phyloP scores from a whole-genome alignment of 2,113 vertebrate genomes.

The Triplophysa tibetana region DNA sequence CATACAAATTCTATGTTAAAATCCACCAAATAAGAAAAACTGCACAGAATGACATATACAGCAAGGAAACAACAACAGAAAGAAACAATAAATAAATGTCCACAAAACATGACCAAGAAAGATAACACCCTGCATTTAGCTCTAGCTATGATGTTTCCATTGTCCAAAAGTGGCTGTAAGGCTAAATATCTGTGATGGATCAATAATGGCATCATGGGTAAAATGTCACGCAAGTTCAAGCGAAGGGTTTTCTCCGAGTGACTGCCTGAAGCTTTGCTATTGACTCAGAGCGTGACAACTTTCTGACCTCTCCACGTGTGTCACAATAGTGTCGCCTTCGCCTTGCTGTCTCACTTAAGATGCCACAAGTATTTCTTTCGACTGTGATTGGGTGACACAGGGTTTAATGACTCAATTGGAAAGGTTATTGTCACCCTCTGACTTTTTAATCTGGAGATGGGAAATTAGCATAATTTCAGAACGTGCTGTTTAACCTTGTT shows the following conservation, averaged over 20 bases:
- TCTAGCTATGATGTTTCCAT: conserved; percentile 8
- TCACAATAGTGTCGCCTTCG: conserved; percentile 62
- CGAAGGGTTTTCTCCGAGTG: conserved; percentile 32
- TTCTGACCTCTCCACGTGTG: conserved; percentile 52
- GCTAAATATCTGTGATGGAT: conserved; percentile 39
- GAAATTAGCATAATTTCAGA: conserved; percentile 67
- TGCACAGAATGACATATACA: not conserved
- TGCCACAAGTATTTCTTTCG: conserved; percentile 31
- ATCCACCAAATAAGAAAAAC: too few species aligned
- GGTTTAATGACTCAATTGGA: conserved; percentile 61
- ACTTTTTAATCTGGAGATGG: conserved; percentile 64
- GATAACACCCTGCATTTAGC: not conserved
- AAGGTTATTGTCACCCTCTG: conserved; percentile 65
- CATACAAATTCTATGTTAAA: too few species aligned
- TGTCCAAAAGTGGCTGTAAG: conserved; percentile 21
- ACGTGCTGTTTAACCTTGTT: conserved; percentile 63
- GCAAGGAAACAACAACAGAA: conserved; percentile 33
- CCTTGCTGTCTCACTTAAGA: conserved; percentile 46
- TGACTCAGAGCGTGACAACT: conserved; percentile 45
- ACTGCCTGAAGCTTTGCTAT: conserved; percentile 36
- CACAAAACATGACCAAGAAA: conserved; percentile 18
- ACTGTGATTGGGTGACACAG: conserved; percentile 34
- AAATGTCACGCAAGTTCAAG: conserved; percentile 33
- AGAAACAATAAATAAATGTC: conserved; percentile 8
- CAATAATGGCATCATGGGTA: conserved; percentile 44